Base-by-base conservation (phyloP, 2,888 invertebrate species). In the Drosophila lacicola region DNA sequence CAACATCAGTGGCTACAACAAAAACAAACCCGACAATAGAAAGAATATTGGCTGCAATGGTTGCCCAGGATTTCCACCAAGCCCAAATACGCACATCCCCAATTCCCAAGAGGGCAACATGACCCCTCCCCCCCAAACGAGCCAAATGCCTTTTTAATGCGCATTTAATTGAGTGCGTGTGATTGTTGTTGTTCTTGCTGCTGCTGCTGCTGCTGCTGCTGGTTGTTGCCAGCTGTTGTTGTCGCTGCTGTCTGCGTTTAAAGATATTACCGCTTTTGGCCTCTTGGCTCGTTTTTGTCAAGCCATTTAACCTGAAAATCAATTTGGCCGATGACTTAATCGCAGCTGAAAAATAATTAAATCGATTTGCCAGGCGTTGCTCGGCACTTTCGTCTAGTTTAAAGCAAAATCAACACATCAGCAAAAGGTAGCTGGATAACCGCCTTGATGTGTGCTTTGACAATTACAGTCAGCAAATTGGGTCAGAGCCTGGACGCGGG, bases 151-250 rank as follows among this genome's bases (percentile, higher is more conserved):
- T 82, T 83, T 83, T 83, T 83, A 83, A 83, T 83, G 87, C 70
- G 87, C 83, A 88, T 83, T 83, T 83, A 83, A 83, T 83, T 83
- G 83, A 83, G 80, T 83, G 83, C 83, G 86, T 83, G 78, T 61
- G 82, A 66, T 83, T 77, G 78, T 51, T 57, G 54, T 47, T 44
- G 44, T 33, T 50, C 37, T 3, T 54, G 49, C 21, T 50, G 44
- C 3, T 49, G 47, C 3, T 19, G 46, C 2, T 37, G 36, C 0
- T 50, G 14, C 41, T 50, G 64, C 19, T 51, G 66, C 11, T 39
- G 53, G 25, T 25, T 25, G 25, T 4, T 34, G 34, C n/a, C 36
- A 25, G 6, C 9, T 36, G 37, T 2, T 45, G 49, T 9, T 44
- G 19, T 44, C 14, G 50, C 41, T 56, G 51, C 58, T 65, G 29